Percentiles rank a stretch among this genome's conserved stretches.
These are phyloP conservation scores for Phylloscopus whistleri DNA, from an alignment of 2,113 vertebrate species.

Conservation along the genomic window DNA sequence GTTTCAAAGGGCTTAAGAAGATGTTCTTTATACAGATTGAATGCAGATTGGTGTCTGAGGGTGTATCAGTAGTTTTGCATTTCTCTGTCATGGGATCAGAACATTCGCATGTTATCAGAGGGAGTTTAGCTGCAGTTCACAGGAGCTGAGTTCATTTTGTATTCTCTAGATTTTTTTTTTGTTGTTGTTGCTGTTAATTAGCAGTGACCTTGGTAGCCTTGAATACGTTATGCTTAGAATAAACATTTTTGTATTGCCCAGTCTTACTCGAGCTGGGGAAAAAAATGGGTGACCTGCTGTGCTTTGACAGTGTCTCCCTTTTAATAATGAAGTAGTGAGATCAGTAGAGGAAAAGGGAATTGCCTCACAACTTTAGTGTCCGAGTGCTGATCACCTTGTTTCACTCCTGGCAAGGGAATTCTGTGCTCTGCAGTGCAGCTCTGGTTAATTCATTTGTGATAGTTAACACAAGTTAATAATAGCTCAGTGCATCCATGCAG, in stretches of 20 bases:
- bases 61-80: not conserved
- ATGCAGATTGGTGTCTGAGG: not conserved
- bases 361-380: not conserved
- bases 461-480: slow-evolving; percentile 36
- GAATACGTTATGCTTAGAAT: not conserved
- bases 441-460: slow-evolving; percentile 1
- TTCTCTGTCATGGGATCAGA: not conserved
- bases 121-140: not conserved
- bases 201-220: not conserved
- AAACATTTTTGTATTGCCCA: not conserved
- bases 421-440: not conserved
- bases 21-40: not conserved
- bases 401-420: not conserved
- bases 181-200: not conserved
- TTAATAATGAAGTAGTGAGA: not conserved
- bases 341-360: not conserved
- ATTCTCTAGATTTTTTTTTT: not conserved
- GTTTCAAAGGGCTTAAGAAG: not conserved
- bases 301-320: not conserved
- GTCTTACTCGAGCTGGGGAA: not conserved
- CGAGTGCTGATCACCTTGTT: not conserved
- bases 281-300: not conserved
- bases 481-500: not conserved
- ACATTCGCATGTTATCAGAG: not conserved
- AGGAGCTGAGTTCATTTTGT: not conserved